Percentiles rank a stretch among this genome's conserved stretches.
Evolutionary conservation across 2,888 invertebrate genomes (phyloP).

Genomic region (Scaptomyza cyrtandrae): DNA sequence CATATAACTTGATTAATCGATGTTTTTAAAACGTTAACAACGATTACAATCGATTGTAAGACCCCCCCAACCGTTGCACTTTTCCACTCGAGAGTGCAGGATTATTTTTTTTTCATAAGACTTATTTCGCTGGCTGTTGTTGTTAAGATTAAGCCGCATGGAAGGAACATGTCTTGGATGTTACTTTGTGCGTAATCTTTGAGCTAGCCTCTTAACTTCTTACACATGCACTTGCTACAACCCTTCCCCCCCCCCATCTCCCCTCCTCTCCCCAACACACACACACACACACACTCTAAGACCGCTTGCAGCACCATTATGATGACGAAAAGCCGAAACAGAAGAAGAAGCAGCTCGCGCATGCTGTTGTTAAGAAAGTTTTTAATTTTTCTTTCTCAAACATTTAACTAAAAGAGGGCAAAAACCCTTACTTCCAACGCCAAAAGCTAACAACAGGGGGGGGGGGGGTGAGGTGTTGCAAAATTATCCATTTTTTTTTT

Average conservation of each 20-base stretch:
- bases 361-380: slow-evolving; percentile 76
- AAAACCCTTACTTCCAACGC: slow-evolving; percentile 43
- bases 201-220: slow-evolving; percentile 74
- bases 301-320: slow-evolving; percentile 62
- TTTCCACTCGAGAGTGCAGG: too few species aligned
- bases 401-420: slow-evolving; percentile 79
- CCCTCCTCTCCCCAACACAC: too few species aligned
- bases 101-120: too few species aligned
- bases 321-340: slow-evolving; percentile 31
- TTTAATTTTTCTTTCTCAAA: slow-evolving; percentile 81
- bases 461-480: slow-evolving; percentile 19
- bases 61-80: too few species aligned
- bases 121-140: slow-evolving; percentile 1
- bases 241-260: too few species aligned
- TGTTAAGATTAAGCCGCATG: slow-evolving; percentile 57
- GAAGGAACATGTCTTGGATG: slow-evolving; percentile 44
- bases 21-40: too few species aligned
- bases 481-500: slow-evolving; percentile 53
- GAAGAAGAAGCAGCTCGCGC: slow-evolving; percentile 52
- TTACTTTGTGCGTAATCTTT: slow-evolving; percentile 51
- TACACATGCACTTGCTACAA: slow-evolving; percentile 63
- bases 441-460: slow-evolving; percentile 19
- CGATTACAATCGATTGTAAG: too few species aligned
- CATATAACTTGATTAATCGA: too few species aligned
- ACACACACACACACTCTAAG: neutral